Conservation (phyloP, 2,888 invertebrate genomes). For the Troides aeacus region DNA sequence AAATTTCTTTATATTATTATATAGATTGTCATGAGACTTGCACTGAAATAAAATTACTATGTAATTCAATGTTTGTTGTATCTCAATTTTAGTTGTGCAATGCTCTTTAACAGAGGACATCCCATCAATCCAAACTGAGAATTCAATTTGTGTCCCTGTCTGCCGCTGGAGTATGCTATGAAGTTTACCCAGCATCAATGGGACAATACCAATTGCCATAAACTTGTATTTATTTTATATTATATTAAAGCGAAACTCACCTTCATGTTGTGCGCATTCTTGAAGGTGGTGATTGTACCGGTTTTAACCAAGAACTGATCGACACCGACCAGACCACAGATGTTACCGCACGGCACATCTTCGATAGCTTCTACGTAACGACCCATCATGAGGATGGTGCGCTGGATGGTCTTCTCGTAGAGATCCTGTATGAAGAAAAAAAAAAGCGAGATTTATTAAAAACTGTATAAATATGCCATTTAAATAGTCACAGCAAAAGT, state of each 20-base stretch:
- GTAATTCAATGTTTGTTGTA: conserved; percentile 38
- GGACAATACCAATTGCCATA: conserved; percentile 36
- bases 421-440: conserved; percentile 82
- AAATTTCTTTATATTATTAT: too few species aligned
- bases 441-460: not conserved
- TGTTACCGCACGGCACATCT: conserved; percentile 99
- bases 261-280: conserved; percentile 99
- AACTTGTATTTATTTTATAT: not conserved
- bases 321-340: conserved; percentile 99
- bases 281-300: conserved; percentile 99
- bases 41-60: too few species aligned
- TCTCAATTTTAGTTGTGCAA: conserved; percentile 53
- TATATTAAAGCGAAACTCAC: conserved; percentile 49
- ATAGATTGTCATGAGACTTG: too few species aligned
- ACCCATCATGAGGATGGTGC: conserved; percentile 99
- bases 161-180: conserved; percentile 70
- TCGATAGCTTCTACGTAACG: conserved; percentile 99
- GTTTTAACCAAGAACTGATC: conserved; percentile 99
- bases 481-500: too few species aligned
- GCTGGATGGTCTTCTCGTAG: conserved; percentile 99
- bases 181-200: conserved; percentile 71
- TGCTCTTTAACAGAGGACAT: conserved; percentile 40
- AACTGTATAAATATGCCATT: too few species aligned
- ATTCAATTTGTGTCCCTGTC: conserved; percentile 63
- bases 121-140: conserved; percentile 52